Conservation (phyloP, 2,113 vertebrate species). For the Rhineura floridana region DNA sequence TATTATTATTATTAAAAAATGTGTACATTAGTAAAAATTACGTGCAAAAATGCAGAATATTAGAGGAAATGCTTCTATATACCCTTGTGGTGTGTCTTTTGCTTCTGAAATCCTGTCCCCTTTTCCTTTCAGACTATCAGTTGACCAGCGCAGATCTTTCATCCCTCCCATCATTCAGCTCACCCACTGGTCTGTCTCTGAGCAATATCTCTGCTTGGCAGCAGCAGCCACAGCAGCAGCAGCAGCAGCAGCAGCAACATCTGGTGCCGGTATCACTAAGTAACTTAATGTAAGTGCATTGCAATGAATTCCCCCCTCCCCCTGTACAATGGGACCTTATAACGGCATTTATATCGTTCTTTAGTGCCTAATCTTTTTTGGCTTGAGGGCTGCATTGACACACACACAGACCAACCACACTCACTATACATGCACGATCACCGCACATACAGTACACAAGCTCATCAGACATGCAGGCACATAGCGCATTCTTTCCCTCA, state of each 20-base stretch:
- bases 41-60: no score
- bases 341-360: no score
- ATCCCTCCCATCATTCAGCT: constrained; percentile 91
- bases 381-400: no score
- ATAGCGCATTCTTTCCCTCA: no score
- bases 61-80: not conserved
- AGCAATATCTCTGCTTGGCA: constrained; percentile 93
- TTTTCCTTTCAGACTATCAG: constrained; percentile 87
- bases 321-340: not conserved
- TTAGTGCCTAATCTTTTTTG: no score
- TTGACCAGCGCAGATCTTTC: constrained; percentile 93
- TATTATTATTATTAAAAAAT: no score
- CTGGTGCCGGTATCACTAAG: constrained; percentile 90
- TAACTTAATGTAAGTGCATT: constrained; percentile 85
- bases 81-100: not conserved
- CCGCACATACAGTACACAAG: no score
- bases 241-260: constrained; percentile 79
- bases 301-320: rapidly evolving
- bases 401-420: no score
- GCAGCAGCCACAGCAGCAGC: constrained; percentile 83
- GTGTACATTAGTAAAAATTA: no score
- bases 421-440: no score
- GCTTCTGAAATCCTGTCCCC: no score
- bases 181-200: constrained; percentile 86
- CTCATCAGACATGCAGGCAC: no score